phyloP scores from a whole-genome alignment of 2,113 vertebrate species.

The Phoxinus phoxinus region DNA sequence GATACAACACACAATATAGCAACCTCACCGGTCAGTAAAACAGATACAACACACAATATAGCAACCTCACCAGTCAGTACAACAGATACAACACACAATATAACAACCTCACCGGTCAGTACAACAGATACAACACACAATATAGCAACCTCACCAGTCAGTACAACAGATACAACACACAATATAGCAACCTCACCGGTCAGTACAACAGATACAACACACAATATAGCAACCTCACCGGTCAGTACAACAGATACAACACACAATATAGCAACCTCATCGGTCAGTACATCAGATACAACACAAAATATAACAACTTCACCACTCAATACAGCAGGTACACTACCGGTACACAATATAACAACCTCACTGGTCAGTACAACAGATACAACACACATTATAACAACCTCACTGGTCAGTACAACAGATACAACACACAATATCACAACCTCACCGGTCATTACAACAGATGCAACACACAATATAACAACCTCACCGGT shows the following conservation, averaged over 20 bases:
- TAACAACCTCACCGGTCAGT: not conserved
- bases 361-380: no score
- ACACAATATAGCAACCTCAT: not conserved
- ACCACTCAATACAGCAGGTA: not conserved
- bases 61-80: not conserved
- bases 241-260: not conserved
- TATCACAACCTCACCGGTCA: not conserved
- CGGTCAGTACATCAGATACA: not conserved
- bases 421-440: not conserved
- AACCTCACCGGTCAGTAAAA: not conserved
- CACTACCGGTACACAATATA: not conserved
- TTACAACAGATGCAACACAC: not conserved
- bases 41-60: not conserved
- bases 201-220: not conserved
- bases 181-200: not conserved
- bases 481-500: not conserved
- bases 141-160: no score
- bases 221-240: not conserved
- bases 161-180: not conserved
- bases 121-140: not conserved
- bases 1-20: not conserved
- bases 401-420: not conserved
- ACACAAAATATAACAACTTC: not conserved
- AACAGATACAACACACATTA: not conserved
- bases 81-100: not conserved